A percentile compares a stretch with the other conserved stretches of the same genome.
Evolutionary conservation across 2,113 vertebrate species (phyloP).

Genomic region (Cariama cristata): DNA sequence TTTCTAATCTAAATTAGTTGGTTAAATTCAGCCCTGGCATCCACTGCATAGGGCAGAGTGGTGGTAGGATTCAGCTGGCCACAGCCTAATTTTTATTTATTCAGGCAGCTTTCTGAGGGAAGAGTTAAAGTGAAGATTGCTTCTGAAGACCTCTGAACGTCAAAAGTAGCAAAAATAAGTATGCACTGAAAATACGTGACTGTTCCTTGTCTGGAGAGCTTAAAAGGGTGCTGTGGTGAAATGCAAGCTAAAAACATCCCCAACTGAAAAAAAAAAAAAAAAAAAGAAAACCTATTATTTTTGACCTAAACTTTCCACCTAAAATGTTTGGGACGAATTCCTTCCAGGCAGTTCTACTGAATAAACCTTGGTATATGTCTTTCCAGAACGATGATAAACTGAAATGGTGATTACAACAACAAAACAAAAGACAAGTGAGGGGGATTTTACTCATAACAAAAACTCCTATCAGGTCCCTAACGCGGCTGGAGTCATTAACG

Average conservation of each 20-base stretch:
- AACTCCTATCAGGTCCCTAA: background rate
- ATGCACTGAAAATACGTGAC: background rate
- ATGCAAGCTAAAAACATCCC: background rate
- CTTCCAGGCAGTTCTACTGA: slow-evolving; percentile 31
- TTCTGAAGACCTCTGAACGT: background rate
- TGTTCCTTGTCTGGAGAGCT: background rate
- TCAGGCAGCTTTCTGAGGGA: background rate
- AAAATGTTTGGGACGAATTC: slow-evolving; percentile 20
- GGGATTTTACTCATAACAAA: background rate
- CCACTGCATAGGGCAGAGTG: background rate
- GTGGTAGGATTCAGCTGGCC: background rate
- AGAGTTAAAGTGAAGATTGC: background rate
- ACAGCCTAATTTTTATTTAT: background rate
- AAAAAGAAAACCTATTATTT: background rate
- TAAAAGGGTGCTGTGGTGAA: background rate
- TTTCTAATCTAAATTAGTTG: background rate
- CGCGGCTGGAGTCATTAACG: background rate
- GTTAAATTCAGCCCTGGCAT: background rate
- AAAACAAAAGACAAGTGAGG: background rate
- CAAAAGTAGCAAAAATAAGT: background rate
- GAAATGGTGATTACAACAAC: background rate
- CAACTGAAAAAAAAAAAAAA: background rate
- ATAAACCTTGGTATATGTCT: slow-evolving; percentile 7
- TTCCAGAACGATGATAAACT: background rate
- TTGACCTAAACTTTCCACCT: background rate